phyloP scores from a whole-genome alignment of 2,113 vertebrate species.

The Hyperoodon ampullatus region DNA sequence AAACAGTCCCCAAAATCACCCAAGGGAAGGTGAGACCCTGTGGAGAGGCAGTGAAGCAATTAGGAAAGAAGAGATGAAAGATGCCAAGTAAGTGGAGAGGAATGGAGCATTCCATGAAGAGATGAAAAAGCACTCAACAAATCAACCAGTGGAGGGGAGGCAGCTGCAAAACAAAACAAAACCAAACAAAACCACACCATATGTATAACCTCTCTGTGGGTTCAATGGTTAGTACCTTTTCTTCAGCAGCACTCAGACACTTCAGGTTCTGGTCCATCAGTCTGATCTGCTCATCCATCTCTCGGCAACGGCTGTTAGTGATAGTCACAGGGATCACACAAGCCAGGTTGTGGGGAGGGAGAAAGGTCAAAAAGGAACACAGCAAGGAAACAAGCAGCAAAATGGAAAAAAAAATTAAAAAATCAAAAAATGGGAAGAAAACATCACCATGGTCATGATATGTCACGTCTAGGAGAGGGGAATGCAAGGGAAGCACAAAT shows the following conservation, averaged over 20 bases:
- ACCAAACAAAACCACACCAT: constrained; percentile 26
- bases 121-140: constrained; percentile 71
- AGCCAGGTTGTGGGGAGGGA: constrained; percentile 80
- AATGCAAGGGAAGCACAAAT: constrained; percentile 62
- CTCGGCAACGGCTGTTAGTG: constrained; percentile 92
- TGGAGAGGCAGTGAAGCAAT: constrained; percentile 56
- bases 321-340: constrained; percentile 82
- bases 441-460: constrained; percentile 78
- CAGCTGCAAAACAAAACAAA: constrained; percentile 71
- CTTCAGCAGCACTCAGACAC: constrained; percentile 93
- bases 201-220: not conserved
- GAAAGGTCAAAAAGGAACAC: constrained; percentile 83
- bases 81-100: constrained; percentile 58
- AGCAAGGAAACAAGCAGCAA: constrained; percentile 80
- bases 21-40: constrained; percentile 60
- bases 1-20: constrained; percentile 35
- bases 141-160: constrained; percentile 68
- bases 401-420: not conserved
- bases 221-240: constrained; percentile 92
- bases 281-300: constrained; percentile 93
- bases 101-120: constrained; percentile 71
- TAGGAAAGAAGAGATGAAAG: constrained; percentile 69
- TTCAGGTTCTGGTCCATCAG: constrained; percentile 94
- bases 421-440: constrained; percentile 60
- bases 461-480: constrained; percentile 67